A percentile compares a stretch with the other conserved stretches of the same genome.
Conservation (phyloP, 2,797 vertebrate genomes). For the Galago senegalensis region DNA sequence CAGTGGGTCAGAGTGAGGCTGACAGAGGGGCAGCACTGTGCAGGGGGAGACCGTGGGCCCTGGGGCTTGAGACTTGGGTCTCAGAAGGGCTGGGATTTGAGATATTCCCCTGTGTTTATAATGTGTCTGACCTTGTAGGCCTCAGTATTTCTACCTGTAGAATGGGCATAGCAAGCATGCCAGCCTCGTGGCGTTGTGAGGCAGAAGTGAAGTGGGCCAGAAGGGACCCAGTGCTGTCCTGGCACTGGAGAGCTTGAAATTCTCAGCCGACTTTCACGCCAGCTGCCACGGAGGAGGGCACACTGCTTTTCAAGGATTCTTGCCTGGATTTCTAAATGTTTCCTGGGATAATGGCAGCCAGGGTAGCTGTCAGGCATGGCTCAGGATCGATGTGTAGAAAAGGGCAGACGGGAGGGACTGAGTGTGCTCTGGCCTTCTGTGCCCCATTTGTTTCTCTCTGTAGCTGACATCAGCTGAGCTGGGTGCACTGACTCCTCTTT, state of each 20-base stretch:
- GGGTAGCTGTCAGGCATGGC: fast-evolving
- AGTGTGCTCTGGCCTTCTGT: fast-evolving
- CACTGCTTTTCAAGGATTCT: fast-evolving
- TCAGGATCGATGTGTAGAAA: fast-evolving
- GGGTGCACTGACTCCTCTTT: neutral
- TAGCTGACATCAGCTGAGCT: neutral
- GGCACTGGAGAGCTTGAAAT: neutral
- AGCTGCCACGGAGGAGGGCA: fast-evolving
- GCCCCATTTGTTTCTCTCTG: neutral
- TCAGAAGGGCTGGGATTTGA: fast-evolving
- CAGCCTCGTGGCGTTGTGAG: fast-evolving
- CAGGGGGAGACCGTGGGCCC: fast-evolving
- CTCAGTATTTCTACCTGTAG: neutral
- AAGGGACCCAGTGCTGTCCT: fast-evolving
- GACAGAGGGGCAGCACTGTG: fast-evolving
- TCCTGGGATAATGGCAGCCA: fast-evolving
- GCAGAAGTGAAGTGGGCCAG: neutral
- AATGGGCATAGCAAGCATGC: fast-evolving
- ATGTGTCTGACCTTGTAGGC: fast-evolving
- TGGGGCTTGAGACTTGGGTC: fast-evolving
- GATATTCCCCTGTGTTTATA: neutral
- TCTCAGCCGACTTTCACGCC: fast-evolving
- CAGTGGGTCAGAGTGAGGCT: fast-evolving
- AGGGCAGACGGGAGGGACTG: fast-evolving
- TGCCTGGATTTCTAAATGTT: neutral